Base-by-base conservation (phyloP, 2,888 invertebrate genomes). In the Drosophila mimica region DNA sequence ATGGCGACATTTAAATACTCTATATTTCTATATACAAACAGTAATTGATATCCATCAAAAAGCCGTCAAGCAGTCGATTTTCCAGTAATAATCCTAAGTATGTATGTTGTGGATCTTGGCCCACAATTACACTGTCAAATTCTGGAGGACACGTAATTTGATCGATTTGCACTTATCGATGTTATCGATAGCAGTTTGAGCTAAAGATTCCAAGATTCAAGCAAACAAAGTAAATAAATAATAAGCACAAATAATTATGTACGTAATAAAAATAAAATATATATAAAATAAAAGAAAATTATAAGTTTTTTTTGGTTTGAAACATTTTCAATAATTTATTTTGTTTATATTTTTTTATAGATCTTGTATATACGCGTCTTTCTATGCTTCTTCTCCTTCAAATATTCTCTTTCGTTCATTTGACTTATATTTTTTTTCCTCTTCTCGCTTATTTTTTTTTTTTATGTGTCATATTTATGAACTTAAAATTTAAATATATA, bases 311-410 rank as follows among this genome's bases (percentile, higher is more conserved):
- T 80, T 80, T 83, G 79, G 72, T 75, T 86, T 87, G 78, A 84
- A 85, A 85, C 72, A 83, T 82, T 85, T 85, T 87, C 83, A 80
- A 87, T 83, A 86, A 85, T 81, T 84, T 76, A 80, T 82, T 80
- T 59, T 71, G 66, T 53, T 60, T 66, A 79, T 53, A 33, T 65
- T 74, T 65, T 81, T 73, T 73, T 59, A 43, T 65, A 33, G 51
- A 64, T 57, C 61, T 69, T 67, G 58, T 58, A n/a, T 65, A 30
- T 68, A 53, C 43, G 51, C 61, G 57, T 48, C 46, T 64, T 61
- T 56, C n/a, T 17, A 33, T 43, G 38, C 40, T 57, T 48, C 60
- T 60, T 57, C 56, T 60, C 43, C 62, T 31, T 33, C 53, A 63
- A 60, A 33, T 48, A 30, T 28, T 43, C 31, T 64, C 43, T 28